Percentiles rank a stretch among this genome's conserved stretches.
These are phyloP conservation scores for Drosophila seclusa DNA, from an alignment of 2,888 invertebrate species.

Conservation along the genomic window DNA sequence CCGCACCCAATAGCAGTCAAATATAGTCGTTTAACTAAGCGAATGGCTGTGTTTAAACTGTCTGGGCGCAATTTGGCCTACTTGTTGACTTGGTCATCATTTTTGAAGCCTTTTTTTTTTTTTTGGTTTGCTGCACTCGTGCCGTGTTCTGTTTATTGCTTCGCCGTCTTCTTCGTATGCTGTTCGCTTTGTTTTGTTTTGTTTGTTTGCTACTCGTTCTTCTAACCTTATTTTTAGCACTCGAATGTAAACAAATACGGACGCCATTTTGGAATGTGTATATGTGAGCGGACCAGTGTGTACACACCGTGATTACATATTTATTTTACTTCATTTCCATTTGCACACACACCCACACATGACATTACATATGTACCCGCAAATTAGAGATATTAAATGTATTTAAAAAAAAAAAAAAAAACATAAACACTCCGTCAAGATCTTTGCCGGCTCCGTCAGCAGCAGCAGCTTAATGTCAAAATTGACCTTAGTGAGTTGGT, in stretches of 20 bases:
- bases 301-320: constrained; percentile 24
- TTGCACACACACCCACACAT: constrained; percentile 21
- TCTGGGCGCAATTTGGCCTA: constrained; percentile 38
- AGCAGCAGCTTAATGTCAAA: constrained; percentile 38
- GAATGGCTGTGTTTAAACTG: constrained; percentile 12
- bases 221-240: constrained; percentile 52
- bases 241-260: constrained; percentile 48
- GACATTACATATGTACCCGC: not conserved
- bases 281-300: constrained; percentile 30
- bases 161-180: constrained; percentile 5
- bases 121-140: constrained; percentile 26
- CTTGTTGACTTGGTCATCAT: constrained; percentile 47
- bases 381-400: not conserved
- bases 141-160: constrained; percentile 4
- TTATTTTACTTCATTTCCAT: constrained; percentile 38
- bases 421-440: not conserved
- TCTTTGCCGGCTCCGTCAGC: constrained; percentile 42
- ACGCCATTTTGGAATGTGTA: constrained; percentile 43
- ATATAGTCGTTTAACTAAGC: constrained; percentile 26
- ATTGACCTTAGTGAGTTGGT: constrained; percentile 54
- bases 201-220: constrained; percentile 17
- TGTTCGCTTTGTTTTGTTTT: constrained; percentile 1
- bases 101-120: constrained; percentile 4
- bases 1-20: constrained; percentile 1
- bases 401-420: not conserved